These are phyloP conservation scores for Bimastos eiseni DNA, from an alignment of 2,888 invertebrate species.

Conservation along the genomic window DNA sequence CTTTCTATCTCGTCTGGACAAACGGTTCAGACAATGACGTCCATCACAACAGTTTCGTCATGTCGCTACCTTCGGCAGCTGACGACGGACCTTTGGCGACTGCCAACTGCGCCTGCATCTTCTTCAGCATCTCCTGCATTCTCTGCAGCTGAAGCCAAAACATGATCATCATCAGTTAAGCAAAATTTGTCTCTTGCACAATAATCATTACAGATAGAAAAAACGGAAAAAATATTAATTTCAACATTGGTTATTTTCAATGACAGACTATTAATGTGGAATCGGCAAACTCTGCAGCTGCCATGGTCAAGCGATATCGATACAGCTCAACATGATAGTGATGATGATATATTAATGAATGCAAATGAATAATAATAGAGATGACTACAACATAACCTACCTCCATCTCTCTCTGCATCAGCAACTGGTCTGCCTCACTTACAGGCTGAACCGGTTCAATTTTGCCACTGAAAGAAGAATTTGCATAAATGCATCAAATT, in stretches of 20 bases:
- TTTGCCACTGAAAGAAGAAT: not conserved
- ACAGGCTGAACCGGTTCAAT: slow-evolving; percentile 24
- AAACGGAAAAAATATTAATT: no score
- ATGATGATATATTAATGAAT: not conserved
- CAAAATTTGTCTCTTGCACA: not conserved
- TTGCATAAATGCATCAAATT: not conserved
- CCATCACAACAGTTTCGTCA: slow-evolving; percentile 7
- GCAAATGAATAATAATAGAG: not conserved
- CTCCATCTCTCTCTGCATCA: slow-evolving; percentile 93
- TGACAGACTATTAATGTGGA: no score
- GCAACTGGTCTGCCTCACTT: slow-evolving; percentile 82
- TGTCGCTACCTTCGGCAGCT: slow-evolving; percentile 2
- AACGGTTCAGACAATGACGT: not conserved
- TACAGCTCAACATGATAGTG: not conserved
- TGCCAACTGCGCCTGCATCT: slow-evolving; percentile 89
- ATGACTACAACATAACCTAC: slow-evolving; percentile 64
- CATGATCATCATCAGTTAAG: not conserved
- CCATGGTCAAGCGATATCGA: not conserved
- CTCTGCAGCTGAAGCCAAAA: slow-evolving; percentile 74
- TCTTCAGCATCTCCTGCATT: slow-evolving; percentile 93
- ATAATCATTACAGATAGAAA: no score
- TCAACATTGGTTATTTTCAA: no score
- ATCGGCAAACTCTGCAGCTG: no score
- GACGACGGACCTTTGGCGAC: slow-evolving; percentile 28
- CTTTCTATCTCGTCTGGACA: not conserved